These are phyloP conservation scores for Dermochelys coriacea DNA, from an alignment of 2,797 vertebrate genomes.

Conservation along the genomic window DNA sequence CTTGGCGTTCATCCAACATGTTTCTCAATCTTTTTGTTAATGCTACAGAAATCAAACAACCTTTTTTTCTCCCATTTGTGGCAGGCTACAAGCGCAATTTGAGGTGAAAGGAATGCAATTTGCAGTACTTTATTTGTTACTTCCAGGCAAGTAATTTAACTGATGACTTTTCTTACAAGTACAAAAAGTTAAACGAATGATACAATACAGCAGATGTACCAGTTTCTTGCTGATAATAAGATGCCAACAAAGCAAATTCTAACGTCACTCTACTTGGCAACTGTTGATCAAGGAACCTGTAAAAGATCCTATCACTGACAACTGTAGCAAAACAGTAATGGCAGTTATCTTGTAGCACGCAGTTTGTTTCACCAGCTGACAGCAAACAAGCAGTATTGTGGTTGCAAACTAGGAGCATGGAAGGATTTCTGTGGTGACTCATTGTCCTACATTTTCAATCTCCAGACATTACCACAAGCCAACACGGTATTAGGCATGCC, in stretches of 20 bases:
- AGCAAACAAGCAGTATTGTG: neutral
- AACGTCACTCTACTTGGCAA: constrained; percentile 8
- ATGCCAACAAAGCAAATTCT: constrained; percentile 20
- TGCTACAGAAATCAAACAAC: constrained; percentile 38
- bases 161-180: constrained; percentile 48
- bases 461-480: neutral
- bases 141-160: constrained; percentile 66
- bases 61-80: neutral
- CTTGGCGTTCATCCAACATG: constrained; percentile 44
- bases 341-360: neutral
- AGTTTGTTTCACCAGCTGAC: neutral
- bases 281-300: neutral
- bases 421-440: neutral
- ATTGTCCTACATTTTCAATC: neutral
- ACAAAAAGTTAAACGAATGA: constrained; percentile 45
- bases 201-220: constrained; percentile 5
- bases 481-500: neutral
- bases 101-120: constrained; percentile 48
- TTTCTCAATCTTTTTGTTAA: constrained; percentile 47
- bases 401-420: neutral
- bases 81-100: constrained; percentile 30
- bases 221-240: constrained; percentile 23
- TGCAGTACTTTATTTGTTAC: constrained; percentile 50
- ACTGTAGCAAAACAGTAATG: neutral
- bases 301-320: neutral